Percentiles rank a stretch among this genome's conserved stretches.
These are phyloP conservation scores for Rhinoderma darwinii DNA, from an alignment of 2,113 vertebrate species.

Conservation along the genomic window DNA sequence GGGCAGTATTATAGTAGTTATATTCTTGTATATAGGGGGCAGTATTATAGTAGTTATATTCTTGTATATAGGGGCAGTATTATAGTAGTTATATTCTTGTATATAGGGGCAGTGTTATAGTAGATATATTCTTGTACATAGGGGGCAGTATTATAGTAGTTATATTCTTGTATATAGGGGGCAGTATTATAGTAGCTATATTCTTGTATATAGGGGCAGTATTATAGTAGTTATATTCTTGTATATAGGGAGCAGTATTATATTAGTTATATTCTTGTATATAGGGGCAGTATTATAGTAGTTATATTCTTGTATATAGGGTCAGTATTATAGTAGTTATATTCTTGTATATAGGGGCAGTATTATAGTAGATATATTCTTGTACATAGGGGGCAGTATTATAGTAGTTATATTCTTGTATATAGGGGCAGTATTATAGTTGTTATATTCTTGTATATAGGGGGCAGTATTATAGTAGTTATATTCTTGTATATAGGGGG, in stretches of 20 bases:
- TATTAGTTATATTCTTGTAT: background rate
- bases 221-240: conserved; percentile 12
- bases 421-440: background rate
- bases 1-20: background rate
- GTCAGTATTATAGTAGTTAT: background rate
- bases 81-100: conserved; percentile 17
- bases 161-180: background rate
- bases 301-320: background rate
- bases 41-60: conserved; percentile 18
- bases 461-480: conserved; percentile 1
- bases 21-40: background rate
- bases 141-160: too few species aligned
- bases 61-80: background rate
- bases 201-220: background rate
- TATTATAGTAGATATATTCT: background rate
- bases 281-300: background rate
- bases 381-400: background rate
- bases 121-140: background rate
- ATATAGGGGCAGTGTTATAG: background rate
- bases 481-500: background rate
- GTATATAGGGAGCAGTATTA: background rate
- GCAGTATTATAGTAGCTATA: conserved; percentile 18
- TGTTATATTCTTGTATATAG: background rate
- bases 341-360: background rate
- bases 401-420: background rate